phyloP scores from a whole-genome alignment of 30 jellyfish, hydroid and myxozoan species.

The Nemopilema nomurai region DNA sequence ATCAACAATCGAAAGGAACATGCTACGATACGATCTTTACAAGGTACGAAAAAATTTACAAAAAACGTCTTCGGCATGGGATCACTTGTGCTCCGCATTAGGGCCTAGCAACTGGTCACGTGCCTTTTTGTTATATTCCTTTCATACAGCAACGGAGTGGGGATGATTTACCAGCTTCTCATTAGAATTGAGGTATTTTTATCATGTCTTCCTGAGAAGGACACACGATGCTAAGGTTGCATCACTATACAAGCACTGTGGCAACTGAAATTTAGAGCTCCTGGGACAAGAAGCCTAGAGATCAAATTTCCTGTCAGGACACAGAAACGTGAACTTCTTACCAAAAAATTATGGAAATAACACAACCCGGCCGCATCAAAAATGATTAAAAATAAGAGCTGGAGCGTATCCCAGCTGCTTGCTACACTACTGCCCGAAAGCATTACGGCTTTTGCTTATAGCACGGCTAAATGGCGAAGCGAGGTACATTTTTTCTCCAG shows the following conservation, averaged over 20 bases:
- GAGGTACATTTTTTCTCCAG: conserved; percentile 81
- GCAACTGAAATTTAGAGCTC: neutral
- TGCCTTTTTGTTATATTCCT: too few relatives aligned
- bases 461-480: conserved; percentile 75
- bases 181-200: too few relatives aligned
- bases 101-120: too few relatives aligned
- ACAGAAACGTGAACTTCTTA: neutral
- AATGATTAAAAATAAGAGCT: too few relatives aligned
- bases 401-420: too few relatives aligned
- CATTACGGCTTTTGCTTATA: conserved; percentile 59
- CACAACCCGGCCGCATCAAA: neutral
- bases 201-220: neutral
- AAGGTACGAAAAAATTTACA: too few relatives aligned
- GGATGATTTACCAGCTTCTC: too few relatives aligned
- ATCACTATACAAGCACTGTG: neutral
- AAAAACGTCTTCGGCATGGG: too few relatives aligned
- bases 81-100: too few relatives aligned
- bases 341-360: neutral
- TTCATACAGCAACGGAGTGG: too few relatives aligned
- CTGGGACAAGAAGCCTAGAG: neutral
- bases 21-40: too few relatives aligned
- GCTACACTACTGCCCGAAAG: conserved; percentile 7
- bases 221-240: neutral
- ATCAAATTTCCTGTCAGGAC: neutral
- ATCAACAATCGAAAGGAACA: too few relatives aligned